phyloP scores from a whole-genome alignment of 2,888 invertebrate genomes.

The Stratiomys singularior region DNA sequence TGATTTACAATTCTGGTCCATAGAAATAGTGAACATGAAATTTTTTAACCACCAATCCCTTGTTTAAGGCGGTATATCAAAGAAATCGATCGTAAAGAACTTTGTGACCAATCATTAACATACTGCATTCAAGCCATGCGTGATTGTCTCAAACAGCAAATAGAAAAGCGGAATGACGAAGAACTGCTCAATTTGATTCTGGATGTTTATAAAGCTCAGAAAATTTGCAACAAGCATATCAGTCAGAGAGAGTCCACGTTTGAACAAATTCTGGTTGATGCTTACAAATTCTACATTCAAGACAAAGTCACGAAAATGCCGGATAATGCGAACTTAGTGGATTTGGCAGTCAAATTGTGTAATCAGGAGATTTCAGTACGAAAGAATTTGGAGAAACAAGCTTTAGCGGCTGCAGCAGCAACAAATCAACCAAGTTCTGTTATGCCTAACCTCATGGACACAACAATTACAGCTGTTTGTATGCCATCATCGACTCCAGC shows the following conservation, averaged over 20 bases:
- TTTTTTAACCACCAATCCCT: no score
- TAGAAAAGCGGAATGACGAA: conserved; percentile 67
- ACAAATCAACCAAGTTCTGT: neutral
- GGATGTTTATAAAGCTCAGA: conserved; percentile 75
- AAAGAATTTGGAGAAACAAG: conserved; percentile 68
- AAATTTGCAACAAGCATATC: conserved; percentile 73
- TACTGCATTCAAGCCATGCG: conserved; percentile 77
- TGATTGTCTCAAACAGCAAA: conserved; percentile 70
- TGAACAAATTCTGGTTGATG: conserved; percentile 74
- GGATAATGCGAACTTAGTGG: conserved; percentile 73
- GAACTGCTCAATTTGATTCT: conserved; percentile 68
- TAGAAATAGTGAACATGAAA: neutral
- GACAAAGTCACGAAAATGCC: conserved; percentile 69
- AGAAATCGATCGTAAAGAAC: conserved; percentile 83
- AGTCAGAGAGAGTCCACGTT: conserved; percentile 68
- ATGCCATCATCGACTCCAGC: neutral
- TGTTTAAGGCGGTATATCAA: conserved; percentile 80
- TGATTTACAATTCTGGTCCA: conserved; percentile 46
- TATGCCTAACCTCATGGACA: neutral
- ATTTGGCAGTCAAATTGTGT: conserved; percentile 77
- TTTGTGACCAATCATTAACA: conserved; percentile 82
- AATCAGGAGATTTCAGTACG: conserved; percentile 71
- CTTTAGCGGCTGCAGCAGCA: conserved; percentile 39
- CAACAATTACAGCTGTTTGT: conserved; percentile 6
- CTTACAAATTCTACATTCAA: conserved; percentile 73